phyloP scores from a whole-genome alignment of 2,797 vertebrate species.

The Scyliorhinus canicula region DNA sequence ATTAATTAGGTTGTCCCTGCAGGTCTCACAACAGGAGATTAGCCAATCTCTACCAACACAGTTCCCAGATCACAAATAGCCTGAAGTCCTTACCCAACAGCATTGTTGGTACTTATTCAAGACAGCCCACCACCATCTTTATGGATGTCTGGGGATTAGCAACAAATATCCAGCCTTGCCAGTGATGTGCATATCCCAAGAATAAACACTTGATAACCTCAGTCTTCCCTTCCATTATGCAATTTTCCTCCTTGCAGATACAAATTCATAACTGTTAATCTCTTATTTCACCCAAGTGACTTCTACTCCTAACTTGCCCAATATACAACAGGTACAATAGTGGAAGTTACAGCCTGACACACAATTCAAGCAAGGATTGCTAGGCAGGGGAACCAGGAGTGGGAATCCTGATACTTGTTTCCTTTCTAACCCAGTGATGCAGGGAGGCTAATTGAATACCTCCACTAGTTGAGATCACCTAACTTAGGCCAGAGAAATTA shows the following conservation, averaged over 20 bases:
- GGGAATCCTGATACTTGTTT: background rate
- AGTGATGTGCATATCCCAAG: background rate
- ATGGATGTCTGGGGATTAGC: background rate
- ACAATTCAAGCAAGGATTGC: background rate
- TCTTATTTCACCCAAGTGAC: background rate
- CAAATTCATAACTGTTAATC: background rate
- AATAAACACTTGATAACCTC: too few species aligned
- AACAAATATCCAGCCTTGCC: background rate
- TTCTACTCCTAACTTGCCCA: background rate
- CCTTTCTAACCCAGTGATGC: background rate
- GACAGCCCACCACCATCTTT: background rate
- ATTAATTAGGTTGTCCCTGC: too few species aligned
- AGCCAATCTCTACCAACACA: too few species aligned
- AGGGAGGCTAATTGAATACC: background rate
- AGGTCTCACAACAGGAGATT: too few species aligned
- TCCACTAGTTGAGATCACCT: background rate
- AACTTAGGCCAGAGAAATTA: background rate
- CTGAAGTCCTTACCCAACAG: background rate
- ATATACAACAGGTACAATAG: background rate
- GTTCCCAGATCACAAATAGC: background rate
- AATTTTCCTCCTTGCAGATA: background rate
- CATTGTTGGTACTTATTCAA: background rate
- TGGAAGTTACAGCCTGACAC: background rate
- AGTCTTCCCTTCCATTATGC: too few species aligned
- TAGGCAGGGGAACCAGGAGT: background rate